Evolutionary conservation across 2,113 vertebrate species (phyloP).

Genomic region (Hydrochoerus hydrochaeris): DNA sequence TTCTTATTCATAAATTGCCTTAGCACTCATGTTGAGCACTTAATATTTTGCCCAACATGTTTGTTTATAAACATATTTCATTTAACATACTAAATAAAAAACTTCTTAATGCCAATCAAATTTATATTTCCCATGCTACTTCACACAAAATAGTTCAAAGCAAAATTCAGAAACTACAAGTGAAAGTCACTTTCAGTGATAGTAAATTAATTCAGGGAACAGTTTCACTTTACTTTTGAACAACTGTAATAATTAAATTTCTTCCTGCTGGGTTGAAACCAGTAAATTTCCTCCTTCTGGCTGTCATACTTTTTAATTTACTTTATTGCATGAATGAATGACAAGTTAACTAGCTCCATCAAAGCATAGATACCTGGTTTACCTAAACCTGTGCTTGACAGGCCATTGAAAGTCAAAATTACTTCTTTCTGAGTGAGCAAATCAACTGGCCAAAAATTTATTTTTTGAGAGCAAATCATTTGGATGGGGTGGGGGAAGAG

Average conservation of each 20-base stretch:
- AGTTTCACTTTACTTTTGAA: constrained; percentile 38
- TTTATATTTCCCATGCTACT: not conserved
- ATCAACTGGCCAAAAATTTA: not conserved
- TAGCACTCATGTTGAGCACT: not conserved
- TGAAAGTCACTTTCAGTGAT: constrained; percentile 46
- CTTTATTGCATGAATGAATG: constrained; percentile 47
- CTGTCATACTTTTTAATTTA: too few relatives aligned
- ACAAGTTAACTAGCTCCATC: constrained; percentile 16
- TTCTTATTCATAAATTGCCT: not conserved
- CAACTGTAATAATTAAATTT: constrained; percentile 62
- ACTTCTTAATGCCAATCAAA: constrained; percentile 10
- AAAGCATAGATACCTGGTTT: not conserved
- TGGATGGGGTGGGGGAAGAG: not conserved
- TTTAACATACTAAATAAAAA: constrained; percentile 10
- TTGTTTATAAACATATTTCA: not conserved
- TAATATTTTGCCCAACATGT: not conserved
- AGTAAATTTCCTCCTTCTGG: not conserved
- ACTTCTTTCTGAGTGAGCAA: not conserved
- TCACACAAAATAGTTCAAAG: constrained; percentile 45
- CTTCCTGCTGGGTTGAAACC: constrained; percentile 53
- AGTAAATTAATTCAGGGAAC: constrained; percentile 27
- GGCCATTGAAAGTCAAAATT: not conserved
- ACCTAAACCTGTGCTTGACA: not conserved
- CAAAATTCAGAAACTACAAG: constrained; percentile 63
- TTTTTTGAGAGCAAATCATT: not conserved